Conservation (phyloP, 2,888 invertebrate species). For the Lycophotia porphyrea region DNA sequence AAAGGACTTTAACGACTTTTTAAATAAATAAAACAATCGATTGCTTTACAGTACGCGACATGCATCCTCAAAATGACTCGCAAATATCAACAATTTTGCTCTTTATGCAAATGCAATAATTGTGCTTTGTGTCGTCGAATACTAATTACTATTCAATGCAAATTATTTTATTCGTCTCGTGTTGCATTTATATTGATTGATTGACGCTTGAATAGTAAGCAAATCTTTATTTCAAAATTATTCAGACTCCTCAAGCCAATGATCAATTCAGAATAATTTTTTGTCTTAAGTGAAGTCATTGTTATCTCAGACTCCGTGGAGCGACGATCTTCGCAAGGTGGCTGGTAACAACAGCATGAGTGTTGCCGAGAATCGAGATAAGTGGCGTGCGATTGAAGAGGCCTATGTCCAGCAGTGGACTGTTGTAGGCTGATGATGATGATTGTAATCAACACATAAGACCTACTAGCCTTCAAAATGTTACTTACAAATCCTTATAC, state of each 20-base stretch:
- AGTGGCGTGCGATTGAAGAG: too few species aligned
- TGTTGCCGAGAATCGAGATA: too few species aligned
- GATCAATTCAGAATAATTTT: too few species aligned
- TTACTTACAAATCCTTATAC: too few species aligned
- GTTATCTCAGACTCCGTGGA: too few species aligned
- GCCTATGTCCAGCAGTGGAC: too few species aligned
- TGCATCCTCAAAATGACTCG: neutral
- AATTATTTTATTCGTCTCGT: slow-evolving; percentile 18
- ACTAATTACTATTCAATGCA: slow-evolving; percentile 25
- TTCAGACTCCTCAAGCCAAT: neutral
- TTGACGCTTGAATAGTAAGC: slow-evolving; percentile 29
- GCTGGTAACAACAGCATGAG: too few species aligned
- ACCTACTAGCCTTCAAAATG: too few species aligned
- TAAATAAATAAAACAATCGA: slow-evolving; percentile 4
- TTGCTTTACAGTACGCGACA: neutral
- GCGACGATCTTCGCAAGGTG: too few species aligned
- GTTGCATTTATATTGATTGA: slow-evolving; percentile 27
- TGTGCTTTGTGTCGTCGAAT: slow-evolving; percentile 21
- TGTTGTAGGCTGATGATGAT: too few species aligned
- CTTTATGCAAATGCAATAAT: slow-evolving; percentile 34
- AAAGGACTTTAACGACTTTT: neutral
- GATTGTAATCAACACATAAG: too few species aligned
- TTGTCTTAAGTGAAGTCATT: too few species aligned
- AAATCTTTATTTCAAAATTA: neutral
- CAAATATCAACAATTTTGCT: neutral